Evolutionary conservation across 2,797 vertebrate species (phyloP), one percentile per base, ranked within the genome.

Genomic region (Channa striata): DNA sequence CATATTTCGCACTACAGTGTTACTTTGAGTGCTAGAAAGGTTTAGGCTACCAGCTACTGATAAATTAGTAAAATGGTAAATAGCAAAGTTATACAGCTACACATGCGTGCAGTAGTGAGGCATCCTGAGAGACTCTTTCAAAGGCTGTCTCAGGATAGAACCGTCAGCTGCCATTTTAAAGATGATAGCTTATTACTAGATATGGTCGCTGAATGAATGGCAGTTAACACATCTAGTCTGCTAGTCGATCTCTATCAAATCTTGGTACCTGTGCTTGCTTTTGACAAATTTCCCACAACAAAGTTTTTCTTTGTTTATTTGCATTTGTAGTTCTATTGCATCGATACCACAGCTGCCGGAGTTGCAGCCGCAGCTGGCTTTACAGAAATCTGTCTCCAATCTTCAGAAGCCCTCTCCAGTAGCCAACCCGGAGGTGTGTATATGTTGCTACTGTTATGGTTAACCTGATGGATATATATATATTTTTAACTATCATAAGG

Each of bases 301-400:
- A 2, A 59, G 1, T 10, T 40, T 34, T 47, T 13, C 13, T 60
- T 51, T 7, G 8, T 8, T n/a, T 0, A 43, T 37, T 63, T 19
- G 49, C 47, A 16, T 74, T 66, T 68, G 44, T 83, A 99, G 98
- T 99, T 98, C 97, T 95, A 94, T 95, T 98, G 97, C 48, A 87
- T 96, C 95, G 89, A 95, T 92, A 95, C 93, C 95, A 96, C 97
- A 95, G 98, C 98, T 92, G 97, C 98, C 85, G 96, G 97, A 98
- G 95, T 97, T 77, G 97, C 98, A 94, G 97, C 97, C 92, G 86
- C 97, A 94, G 96, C 97, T 91, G 97, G 97, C 95, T 99, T 98
- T 93, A 94, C 97, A 96, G 97, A 99, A 98, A 92, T 98, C 97
- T 95, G 96, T 98, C 95, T 99, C 96, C 97, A 99, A 94, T 97